Conservation (phyloP, 2,888 invertebrate genomes). For the Alcis repandata region DNA sequence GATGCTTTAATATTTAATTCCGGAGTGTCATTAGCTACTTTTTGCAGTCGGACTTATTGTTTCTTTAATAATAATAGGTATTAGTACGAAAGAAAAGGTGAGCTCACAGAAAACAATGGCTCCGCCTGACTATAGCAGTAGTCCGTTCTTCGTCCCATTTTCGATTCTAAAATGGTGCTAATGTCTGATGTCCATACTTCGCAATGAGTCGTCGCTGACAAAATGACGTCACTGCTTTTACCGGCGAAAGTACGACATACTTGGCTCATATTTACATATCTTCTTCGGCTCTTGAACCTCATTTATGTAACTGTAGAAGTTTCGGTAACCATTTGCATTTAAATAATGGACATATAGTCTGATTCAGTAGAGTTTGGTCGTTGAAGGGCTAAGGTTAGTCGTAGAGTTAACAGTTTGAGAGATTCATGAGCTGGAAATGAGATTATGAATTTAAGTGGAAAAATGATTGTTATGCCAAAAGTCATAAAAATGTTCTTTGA, state of each 20-base stretch:
- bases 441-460: background rate
- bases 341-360: slow-evolving; percentile 16
- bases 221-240: slow-evolving; percentile 59
- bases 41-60: no score
- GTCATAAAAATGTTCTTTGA: no score
- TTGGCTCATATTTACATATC: slow-evolving; percentile 47
- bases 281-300: slow-evolving; percentile 33
- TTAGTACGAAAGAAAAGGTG: no score
- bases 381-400: slow-evolving; percentile 20
- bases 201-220: slow-evolving; percentile 50
- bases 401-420: slow-evolving; percentile 2
- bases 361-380: slow-evolving; percentile 17
- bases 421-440: slow-evolving; percentile 1
- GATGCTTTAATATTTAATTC: no score
- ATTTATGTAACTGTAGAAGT: slow-evolving; percentile 32
- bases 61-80: no score
- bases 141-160: slow-evolving; percentile 30
- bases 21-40: no score
- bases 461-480: background rate
- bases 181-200: slow-evolving; percentile 20
- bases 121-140: slow-evolving; percentile 1
- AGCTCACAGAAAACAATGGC: background rate
- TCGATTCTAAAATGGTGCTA: slow-evolving; percentile 18
- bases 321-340: slow-evolving; percentile 26
- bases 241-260: slow-evolving; percentile 70